Evolutionary conservation across 2,797 vertebrate genomes (phyloP).

Genomic region (Semaprochilodus insignis): DNA sequence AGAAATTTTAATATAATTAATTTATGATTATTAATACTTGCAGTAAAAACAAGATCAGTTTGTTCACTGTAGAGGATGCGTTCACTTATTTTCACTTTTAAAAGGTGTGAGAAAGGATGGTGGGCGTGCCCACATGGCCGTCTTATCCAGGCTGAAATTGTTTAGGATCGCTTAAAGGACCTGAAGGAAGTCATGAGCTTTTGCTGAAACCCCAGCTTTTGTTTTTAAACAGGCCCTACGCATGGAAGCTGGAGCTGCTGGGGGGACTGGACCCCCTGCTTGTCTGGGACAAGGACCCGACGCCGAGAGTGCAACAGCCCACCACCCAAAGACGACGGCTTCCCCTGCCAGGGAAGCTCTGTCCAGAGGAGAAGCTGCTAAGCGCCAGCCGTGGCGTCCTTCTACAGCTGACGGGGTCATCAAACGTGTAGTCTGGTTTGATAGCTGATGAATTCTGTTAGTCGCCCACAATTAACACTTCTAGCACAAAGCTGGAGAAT

Average conservation of each 20-base stretch:
- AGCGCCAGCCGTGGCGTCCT: slow-evolving; percentile 29
- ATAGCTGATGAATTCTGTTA: not conserved
- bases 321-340: slow-evolving; percentile 73
- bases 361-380: slow-evolving; percentile 82
- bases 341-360: slow-evolving; percentile 74
- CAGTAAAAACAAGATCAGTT: too few relatives aligned
- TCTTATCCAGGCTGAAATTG: too few relatives aligned
- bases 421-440: too few relatives aligned
- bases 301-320: slow-evolving; percentile 86
- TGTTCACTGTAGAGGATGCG: too few relatives aligned
- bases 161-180: too few relatives aligned
- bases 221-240: slow-evolving; percentile 57
- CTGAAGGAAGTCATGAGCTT: not conserved
- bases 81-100: too few relatives aligned
- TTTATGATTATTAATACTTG: too few relatives aligned
- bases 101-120: too few relatives aligned
- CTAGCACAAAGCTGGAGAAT: not conserved
- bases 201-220: not conserved
- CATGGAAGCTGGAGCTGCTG: slow-evolving; percentile 92
- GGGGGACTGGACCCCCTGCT: slow-evolving; percentile 85
- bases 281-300: slow-evolving; percentile 71
- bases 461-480: not conserved
- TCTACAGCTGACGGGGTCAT: too few relatives aligned
- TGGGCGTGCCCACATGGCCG: too few relatives aligned
- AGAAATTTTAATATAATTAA: too few relatives aligned